Conservation (phyloP, 2,888 invertebrate species). For the Mycalesis mineus region DNA sequence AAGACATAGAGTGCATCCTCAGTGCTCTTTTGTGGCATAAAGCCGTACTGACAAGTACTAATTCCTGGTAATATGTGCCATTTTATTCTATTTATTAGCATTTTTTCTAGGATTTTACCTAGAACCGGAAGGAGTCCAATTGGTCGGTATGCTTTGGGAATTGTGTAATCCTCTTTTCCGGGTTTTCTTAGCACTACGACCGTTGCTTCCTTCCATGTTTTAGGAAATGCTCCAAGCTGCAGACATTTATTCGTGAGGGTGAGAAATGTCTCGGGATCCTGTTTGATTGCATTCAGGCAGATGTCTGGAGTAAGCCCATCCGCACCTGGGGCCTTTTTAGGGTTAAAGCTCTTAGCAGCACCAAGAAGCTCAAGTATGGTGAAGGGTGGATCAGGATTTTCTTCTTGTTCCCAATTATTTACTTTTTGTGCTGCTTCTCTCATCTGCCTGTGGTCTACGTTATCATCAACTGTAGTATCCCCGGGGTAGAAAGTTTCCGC, state of each 20-base stretch:
- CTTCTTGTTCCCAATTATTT: too few relatives aligned
- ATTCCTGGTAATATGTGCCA: background rate
- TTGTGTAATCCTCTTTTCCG: slow-evolving; percentile 9
- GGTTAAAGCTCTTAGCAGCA: too few relatives aligned
- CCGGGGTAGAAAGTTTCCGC: too few relatives aligned
- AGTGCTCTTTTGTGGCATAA: background rate
- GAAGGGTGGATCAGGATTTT: too few relatives aligned
- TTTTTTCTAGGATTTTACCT: slow-evolving; percentile 17
- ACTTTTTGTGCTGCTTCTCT: too few relatives aligned
- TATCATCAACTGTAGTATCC: too few relatives aligned
- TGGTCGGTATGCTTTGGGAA: slow-evolving; percentile 21
- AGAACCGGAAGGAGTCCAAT: slow-evolving; percentile 23
- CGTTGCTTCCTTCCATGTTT: slow-evolving; percentile 18
- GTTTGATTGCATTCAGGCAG: too few relatives aligned
- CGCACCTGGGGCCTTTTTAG: too few relatives aligned
- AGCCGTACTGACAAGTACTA: background rate
- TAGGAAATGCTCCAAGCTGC: slow-evolving; percentile 12
- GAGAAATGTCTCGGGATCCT: background rate
- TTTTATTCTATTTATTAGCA: background rate
- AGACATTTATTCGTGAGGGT: slow-evolving; percentile 18
- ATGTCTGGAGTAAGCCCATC: too few relatives aligned
- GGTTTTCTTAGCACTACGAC: background rate
- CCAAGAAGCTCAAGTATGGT: too few relatives aligned
- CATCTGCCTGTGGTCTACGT: too few relatives aligned
- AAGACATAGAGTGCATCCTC: background rate